These are phyloP conservation scores for Enhydra lutris DNA, from an alignment of 2,113 vertebrate genomes.

Conservation along the genomic window DNA sequence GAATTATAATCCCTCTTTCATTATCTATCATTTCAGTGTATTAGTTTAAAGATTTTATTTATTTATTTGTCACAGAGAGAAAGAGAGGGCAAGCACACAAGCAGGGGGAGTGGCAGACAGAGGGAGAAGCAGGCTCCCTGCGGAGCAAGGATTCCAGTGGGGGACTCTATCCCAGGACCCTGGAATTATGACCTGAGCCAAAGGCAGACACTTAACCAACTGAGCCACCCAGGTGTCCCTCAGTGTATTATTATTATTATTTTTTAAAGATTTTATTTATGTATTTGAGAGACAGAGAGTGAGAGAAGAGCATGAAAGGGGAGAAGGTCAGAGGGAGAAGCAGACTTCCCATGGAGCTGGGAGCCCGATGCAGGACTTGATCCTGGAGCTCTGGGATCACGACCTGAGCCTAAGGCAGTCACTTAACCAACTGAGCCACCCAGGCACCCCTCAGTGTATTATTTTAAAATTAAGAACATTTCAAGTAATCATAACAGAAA, in stretches of 20 bases:
- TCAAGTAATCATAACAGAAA: conserved; percentile 38
- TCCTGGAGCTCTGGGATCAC: no score
- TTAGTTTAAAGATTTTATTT: not conserved
- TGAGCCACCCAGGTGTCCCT: not conserved
- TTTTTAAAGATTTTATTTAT: no score
- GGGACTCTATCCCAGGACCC: not conserved
- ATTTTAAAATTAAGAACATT: conserved; percentile 53
- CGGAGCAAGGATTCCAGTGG: not conserved
- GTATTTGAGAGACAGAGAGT: no score
- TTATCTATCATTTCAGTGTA: conserved; percentile 29
- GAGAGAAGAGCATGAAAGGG: no score
- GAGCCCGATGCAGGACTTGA: no score
- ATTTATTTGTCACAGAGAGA: not conserved
- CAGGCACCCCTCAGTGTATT: not conserved
- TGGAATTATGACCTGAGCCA: not conserved
- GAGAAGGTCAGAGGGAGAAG: no score
- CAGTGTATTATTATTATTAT: not conserved
- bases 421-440: no score
- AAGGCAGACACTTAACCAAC: not conserved
- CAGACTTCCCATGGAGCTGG: no score
- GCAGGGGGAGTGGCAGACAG: not conserved
- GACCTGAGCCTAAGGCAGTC: no score
- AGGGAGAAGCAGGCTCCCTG: not conserved
- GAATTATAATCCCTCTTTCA: not conserved
- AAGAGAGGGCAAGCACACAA: not conserved